Base-by-base conservation (phyloP, 2,888 invertebrate genomes). In the Lycophotia porphyrea region DNA sequence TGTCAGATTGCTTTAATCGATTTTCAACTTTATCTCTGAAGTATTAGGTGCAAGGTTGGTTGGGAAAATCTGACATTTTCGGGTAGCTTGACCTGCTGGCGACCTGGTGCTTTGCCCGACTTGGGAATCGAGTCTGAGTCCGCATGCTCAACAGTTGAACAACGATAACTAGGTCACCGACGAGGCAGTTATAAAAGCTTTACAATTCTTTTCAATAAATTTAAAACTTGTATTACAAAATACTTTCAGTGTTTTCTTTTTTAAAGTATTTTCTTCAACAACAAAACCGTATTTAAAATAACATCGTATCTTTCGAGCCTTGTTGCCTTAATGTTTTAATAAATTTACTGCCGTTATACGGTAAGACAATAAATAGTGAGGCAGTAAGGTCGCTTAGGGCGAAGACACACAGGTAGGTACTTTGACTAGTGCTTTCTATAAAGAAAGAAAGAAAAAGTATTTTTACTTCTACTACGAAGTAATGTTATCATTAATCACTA, bases 341-440 rank as follows among this genome's bases (percentile, higher is more conserved):
- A 65, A 78, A 81, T 70, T 80, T 80, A 80, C 65, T 61, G n/a
- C 36, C 7, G 39, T n/a, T 39, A n/a, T 15, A 66, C 47, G 60
- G 24, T 64, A 36, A 58, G 36, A 55, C 36, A 71, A 52, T 80
- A 68, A 80, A 80, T 71, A 76, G 61, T 47, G 44, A 44, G 24
- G 36, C 24, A 2, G 49, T 60, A 21, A 58, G n/a, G 71, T 47
- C 9, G 24, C 47, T 76, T 31, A 75, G 58, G 75, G n/a, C 0
- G 9, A n/a, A n/a, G 11, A 0, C 31, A 68, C 39, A 76, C n/a
- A 18, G 24, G 27, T 24, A 24, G 11, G 0, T 4, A 15, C 2
- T 27, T 21, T 21, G 24, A 49, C 8, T 24, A 24, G 9, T 49
- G 49, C n/a, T 15, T 55, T 55, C 27, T 55, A 15, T 49, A 15